These are phyloP conservation scores for Tinamus guttatus DNA, from an alignment of 2,113 vertebrate genomes.

Conservation along the genomic window DNA sequence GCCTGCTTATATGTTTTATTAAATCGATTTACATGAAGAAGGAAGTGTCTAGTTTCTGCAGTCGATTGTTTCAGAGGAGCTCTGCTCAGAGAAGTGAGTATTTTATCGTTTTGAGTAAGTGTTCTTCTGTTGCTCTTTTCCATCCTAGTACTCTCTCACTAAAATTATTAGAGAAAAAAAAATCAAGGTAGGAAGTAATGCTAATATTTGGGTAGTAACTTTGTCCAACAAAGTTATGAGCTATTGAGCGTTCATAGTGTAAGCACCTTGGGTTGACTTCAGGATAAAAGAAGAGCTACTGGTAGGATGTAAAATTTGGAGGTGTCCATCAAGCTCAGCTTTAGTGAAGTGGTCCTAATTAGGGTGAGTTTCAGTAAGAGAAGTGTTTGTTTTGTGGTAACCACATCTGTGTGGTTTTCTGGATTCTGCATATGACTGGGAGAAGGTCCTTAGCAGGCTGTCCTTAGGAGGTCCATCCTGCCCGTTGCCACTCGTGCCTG, in stretches of 20 bases:
- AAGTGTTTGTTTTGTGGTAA: not conserved
- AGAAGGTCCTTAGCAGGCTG: not conserved
- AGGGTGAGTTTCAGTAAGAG: not conserved
- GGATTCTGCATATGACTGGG: not conserved
- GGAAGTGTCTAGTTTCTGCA: not conserved
- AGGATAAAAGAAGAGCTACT: not conserved
- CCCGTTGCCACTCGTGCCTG: not conserved
- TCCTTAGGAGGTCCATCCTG: not conserved
- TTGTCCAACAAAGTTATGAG: not conserved
- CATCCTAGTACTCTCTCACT: not conserved
- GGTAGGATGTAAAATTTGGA: not conserved
- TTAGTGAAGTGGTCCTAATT: not conserved
- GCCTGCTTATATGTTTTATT: slow-evolving; percentile 13
- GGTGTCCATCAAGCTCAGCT: rapidly evolving
- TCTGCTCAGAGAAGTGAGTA: rapidly evolving
- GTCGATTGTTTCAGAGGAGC: not conserved
- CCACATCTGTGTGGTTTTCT: not conserved
- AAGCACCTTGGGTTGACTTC: slow-evolving; percentile 21
- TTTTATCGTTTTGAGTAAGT: not conserved
- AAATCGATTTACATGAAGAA: not conserved
- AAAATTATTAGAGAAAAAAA: slow-evolving; percentile 39
- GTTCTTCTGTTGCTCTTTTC: not conserved
- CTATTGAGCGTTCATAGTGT: rapidly evolving
- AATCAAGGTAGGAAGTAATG: slow-evolving; percentile 6
- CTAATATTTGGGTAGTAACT: slow-evolving; percentile 22